Evolutionary conservation across 2,888 invertebrate species (phyloP).

Genomic region (Palloptera scutellata): DNA sequence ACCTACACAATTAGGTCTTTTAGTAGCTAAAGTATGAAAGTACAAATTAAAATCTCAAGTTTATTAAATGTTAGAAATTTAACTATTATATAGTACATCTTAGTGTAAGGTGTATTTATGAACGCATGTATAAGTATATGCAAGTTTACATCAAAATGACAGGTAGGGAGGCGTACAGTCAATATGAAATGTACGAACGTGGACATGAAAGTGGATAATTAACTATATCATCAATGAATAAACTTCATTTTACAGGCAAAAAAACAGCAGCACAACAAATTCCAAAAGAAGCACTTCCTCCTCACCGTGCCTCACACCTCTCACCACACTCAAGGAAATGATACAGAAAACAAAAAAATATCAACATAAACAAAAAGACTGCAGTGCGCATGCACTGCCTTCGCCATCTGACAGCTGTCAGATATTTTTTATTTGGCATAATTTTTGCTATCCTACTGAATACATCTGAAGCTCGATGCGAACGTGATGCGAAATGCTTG

Average conservation of each 20-base stretch:
- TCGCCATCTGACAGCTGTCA: slow-evolving; percentile 23
- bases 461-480: neutral
- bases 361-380: slow-evolving; percentile 27
- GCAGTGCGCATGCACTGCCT: slow-evolving; percentile 23
- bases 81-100: too few relatives aligned
- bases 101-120: too few relatives aligned
- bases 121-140: too few relatives aligned
- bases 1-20: too few relatives aligned
- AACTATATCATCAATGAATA: too few relatives aligned
- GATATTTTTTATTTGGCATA: slow-evolving; percentile 1
- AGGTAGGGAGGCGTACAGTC: too few relatives aligned
- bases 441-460: neutral
- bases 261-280: neutral
- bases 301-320: neutral
- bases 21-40: neutral
- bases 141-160: too few relatives aligned
- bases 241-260: too few relatives aligned
- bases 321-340: neutral
- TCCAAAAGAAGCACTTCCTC: neutral
- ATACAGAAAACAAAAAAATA: slow-evolving; percentile 2
- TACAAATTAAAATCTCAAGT: too few relatives aligned
- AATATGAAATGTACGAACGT: too few relatives aligned
- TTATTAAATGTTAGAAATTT: too few relatives aligned
- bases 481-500: neutral
- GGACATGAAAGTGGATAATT: too few relatives aligned